A percentile compares a stretch with the other conserved stretches of the same genome.
These are phyloP conservation scores for Allobates femoralis DNA, from an alignment of 2,797 vertebrate genomes.

Conservation along the genomic window DNA sequence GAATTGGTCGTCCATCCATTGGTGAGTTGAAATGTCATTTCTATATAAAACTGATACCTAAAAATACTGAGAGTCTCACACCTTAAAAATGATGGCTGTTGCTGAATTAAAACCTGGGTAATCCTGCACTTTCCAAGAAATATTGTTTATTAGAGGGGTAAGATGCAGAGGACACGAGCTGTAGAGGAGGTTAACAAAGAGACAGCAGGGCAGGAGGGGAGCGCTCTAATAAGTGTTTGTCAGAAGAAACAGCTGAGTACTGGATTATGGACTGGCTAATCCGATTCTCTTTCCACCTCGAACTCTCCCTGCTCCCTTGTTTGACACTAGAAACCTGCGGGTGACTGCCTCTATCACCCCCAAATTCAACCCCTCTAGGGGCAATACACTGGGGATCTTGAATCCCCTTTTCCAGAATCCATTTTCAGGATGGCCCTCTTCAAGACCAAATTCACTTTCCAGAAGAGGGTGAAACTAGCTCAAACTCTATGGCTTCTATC, in stretches of 20 bases:
- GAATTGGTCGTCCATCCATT: too few relatives aligned
- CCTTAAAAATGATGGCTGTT: background rate
- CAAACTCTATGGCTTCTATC: slow-evolving; percentile 83
- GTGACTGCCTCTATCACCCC: slow-evolving; percentile 21
- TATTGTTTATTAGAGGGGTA: background rate
- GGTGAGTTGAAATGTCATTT: too few relatives aligned
- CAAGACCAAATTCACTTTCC: slow-evolving; percentile 84
- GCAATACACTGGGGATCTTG: slow-evolving; percentile 7
- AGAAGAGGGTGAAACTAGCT: slow-evolving; percentile 82
- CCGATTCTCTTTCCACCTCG: slow-evolving; percentile 52
- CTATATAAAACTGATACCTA: background rate
- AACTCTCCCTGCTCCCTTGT: slow-evolving; percentile 48
- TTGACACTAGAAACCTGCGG: slow-evolving; percentile 43
- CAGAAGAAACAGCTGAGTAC: slow-evolving; percentile 50
- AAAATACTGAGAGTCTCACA: background rate
- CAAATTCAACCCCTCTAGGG: slow-evolving; percentile 23
- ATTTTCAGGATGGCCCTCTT: slow-evolving; percentile 77
- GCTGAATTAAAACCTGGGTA: background rate
- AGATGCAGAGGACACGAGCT: background rate
- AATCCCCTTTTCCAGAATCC: slow-evolving; percentile 26
- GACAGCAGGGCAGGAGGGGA: slow-evolving; percentile 39
- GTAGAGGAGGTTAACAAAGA: background rate
- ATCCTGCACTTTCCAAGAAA: too few relatives aligned
- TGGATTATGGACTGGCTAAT: slow-evolving; percentile 57
- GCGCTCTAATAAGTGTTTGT: slow-evolving; percentile 48